Base-by-base conservation (phyloP, 1,140 invertebrate species). In the Orchestia grillus region DNA sequence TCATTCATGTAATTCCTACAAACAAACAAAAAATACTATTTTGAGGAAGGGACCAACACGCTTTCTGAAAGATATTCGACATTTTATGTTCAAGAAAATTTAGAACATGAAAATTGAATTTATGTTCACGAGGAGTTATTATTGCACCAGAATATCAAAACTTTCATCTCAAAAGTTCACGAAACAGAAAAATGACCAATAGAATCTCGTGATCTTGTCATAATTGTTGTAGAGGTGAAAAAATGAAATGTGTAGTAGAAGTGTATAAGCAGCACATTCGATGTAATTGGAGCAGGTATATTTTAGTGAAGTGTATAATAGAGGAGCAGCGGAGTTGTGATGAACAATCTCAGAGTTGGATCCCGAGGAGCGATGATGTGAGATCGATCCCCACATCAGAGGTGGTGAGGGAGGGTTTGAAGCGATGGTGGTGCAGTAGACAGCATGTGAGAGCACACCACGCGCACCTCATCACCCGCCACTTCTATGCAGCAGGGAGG, bases 1-100 rank as follows among this genome's bases (percentile, higher is more conserved):
- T 99, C 99, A 97, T 99, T 99, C 99, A 99, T 99, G 97, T 99
- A 99, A 97, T 99, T 99, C 98, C 98, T 98, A 97, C 44, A 97
- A 90, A 97, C 43, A 97, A 97, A 97, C 43, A 97, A 97, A 97
- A 97, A 97, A 96, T 36, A 15, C 40, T 36, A 87, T 36, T 23
- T 15, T 77, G 28, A 77, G 62, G 36, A 15, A 77, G 1, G 1
- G 3, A 77, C n/a, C 62, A 36, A 77, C 62, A 77, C 28, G 36
- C 36, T 36, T 77, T 42, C n/a, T 42, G 88, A 6, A 42, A 41
- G 41, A 90, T 44, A 90, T 44, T 90, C 41, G 42, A 36, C 88
- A 90, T 90, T 41, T 11, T 90, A 90, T 90, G 88, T 28, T 90
- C 88, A 90, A 90, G 3, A 90, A 42, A 90, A 90, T 90, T 77